phyloP scores from a whole-genome alignment of 2,113 vertebrate genomes.

The Lepidothrix coronata region DNA sequence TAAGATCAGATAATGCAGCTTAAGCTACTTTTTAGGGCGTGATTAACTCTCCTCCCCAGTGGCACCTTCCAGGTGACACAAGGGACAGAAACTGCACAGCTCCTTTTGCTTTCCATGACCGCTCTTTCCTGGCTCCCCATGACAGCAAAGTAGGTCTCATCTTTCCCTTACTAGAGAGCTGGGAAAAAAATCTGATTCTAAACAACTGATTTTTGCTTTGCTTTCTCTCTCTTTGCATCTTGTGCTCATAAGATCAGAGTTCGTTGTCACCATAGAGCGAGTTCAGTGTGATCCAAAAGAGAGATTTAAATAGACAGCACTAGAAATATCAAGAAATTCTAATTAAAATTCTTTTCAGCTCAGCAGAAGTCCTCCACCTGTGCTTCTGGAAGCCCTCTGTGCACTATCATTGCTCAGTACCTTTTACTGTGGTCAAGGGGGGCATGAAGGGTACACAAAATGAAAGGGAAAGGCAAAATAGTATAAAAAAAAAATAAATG shows the following conservation, averaged over 20 bases:
- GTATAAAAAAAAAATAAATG: neutral
- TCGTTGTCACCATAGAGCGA: neutral
- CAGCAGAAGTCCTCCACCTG: neutral
- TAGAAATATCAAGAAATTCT: neutral
- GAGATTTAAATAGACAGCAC: neutral
- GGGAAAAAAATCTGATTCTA: neutral
- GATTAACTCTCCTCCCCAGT: neutral
- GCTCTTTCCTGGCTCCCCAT: fast-evolving
- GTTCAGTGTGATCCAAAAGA: neutral
- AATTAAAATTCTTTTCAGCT: neutral
- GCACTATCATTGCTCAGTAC: neutral
- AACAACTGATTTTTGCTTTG: neutral
- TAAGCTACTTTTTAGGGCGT: neutral
- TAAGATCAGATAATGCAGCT: neutral
- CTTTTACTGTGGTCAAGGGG: neutral
- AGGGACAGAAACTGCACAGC: neutral
- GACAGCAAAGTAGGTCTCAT: neutral
- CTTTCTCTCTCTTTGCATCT: neutral
- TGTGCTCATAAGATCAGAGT: neutral
- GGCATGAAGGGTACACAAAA: neutral
- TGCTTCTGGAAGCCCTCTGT: neutral
- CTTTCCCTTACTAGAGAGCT: neutral
- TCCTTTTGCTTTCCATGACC: neutral
- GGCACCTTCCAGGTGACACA: neutral
- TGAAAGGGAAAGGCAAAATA: neutral